Evolutionary conservation across 2,888 invertebrate species (phyloP).

Genomic region (Cryptus armator): DNA sequence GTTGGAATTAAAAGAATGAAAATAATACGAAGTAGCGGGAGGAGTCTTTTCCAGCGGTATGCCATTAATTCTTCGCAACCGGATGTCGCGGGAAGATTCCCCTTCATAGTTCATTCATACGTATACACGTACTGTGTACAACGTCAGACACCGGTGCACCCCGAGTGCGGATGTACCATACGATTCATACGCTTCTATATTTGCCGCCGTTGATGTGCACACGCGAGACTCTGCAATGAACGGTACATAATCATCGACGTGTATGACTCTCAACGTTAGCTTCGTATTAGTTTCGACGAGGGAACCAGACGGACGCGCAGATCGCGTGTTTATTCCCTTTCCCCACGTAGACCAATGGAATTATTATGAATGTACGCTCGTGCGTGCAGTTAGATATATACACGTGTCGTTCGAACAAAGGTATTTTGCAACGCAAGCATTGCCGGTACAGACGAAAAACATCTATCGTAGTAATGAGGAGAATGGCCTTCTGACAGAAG

Average conservation of each 20-base stretch:
- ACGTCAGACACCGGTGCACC: conserved; percentile 32
- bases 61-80: conserved; percentile 50
- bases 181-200: conserved; percentile 29
- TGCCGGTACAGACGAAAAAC: conserved; percentile 43
- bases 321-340: neutral
- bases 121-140: neutral
- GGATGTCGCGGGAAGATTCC: conserved; percentile 50
- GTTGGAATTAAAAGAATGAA: neutral
- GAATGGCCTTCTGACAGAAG: conserved; percentile 64
- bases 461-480: conserved; percentile 50
- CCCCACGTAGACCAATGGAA: neutral
- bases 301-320: conserved; percentile 20
- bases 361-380: conserved; percentile 8
- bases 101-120: conserved; percentile 49
- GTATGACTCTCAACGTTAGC: conserved; percentile 33
- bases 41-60: conserved; percentile 22
- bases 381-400: conserved; percentile 29
- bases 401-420: conserved; percentile 42
- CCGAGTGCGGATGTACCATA: conserved; percentile 50
- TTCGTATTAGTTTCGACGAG: conserved; percentile 41
- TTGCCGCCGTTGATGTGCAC: conserved; percentile 40
- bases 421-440: conserved; percentile 60
- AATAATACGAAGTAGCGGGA: conserved; percentile 2
- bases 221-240: conserved; percentile 56
- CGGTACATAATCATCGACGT: conserved; percentile 58